Percentiles rank a stretch among this genome's conserved stretches.
Evolutionary conservation across 2,888 invertebrate species (phyloP).

Genomic region (Odontocolon sp.): DNA sequence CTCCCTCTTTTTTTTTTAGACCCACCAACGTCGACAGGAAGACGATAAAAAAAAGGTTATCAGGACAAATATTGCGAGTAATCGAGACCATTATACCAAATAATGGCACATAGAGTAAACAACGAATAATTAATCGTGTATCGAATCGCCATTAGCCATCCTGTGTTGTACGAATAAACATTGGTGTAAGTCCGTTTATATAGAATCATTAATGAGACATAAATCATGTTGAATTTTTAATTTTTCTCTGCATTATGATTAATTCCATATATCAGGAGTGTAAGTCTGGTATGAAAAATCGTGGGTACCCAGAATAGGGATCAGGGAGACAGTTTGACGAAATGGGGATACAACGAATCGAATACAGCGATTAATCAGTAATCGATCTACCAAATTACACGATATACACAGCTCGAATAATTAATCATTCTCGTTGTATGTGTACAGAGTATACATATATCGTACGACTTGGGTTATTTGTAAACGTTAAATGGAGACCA

Average conservation of each 20-base stretch:
- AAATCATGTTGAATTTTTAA: no score
- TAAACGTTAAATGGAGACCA: neutral
- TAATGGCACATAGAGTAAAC: constrained; percentile 12
- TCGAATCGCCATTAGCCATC: no score
- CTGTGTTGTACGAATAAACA: no score
- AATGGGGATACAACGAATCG: neutral
- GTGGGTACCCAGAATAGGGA: neutral
- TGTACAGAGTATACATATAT: neutral
- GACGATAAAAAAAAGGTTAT: constrained; percentile 2
- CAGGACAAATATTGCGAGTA: constrained; percentile 20
- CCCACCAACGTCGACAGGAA: neutral
- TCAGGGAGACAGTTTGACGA: neutral
- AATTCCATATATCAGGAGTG: neutral
- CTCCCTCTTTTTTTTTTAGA: neutral
- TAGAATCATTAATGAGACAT: constrained; percentile 1
- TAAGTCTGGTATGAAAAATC: neutral
- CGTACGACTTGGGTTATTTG: constrained; percentile 7
- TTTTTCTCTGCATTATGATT: neutral
- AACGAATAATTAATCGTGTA: constrained; percentile 33
- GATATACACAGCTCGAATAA: neutral
- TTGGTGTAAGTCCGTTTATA: constrained; percentile 1
- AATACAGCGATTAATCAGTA: neutral
- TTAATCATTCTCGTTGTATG: neutral
- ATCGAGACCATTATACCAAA: constrained; percentile 11
- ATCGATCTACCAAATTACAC: neutral